Evolutionary conservation across 2,888 invertebrate species (phyloP).

Genomic region (Synergus gifuensis): DNA sequence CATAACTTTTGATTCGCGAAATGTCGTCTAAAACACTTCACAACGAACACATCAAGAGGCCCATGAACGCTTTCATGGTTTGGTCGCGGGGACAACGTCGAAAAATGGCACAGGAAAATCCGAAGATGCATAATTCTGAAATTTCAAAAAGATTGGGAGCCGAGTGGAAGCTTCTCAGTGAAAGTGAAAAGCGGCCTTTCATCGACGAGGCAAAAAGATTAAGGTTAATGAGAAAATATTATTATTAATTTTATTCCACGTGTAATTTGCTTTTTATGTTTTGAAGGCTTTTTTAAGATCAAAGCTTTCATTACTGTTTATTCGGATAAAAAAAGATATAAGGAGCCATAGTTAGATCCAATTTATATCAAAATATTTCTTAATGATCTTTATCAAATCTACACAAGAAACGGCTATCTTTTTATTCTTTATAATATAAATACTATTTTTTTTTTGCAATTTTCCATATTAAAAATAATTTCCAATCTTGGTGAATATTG

Average conservation of each 20-base stretch:
- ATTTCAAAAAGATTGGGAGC: conserved; percentile 92
- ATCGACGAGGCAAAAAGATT: conserved; percentile 94
- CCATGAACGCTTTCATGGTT: conserved; percentile 97
- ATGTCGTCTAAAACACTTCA: conserved; percentile 78
- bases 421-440: too few species aligned
- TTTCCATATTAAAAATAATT: too few species aligned
- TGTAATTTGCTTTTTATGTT: not conserved
- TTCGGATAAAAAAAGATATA: too few species aligned
- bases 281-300: too few species aligned
- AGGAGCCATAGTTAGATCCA: too few species aligned
- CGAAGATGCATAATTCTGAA: conserved; percentile 96
- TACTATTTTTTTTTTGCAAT: too few species aligned
- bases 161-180: conserved; percentile 93
- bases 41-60: conserved; percentile 92
- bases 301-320: too few species aligned
- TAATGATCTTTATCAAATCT: too few species aligned
- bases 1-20: conserved; percentile 41
- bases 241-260: not conserved
- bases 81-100: conserved; percentile 93
- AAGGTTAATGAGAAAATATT: conserved; percentile 81
- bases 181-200: conserved; percentile 92
- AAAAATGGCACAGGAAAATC: conserved; percentile 96
- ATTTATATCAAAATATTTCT: too few species aligned
- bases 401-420: too few species aligned
- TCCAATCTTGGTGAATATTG: too few species aligned